Base-by-base conservation (phyloP, 2,113 vertebrate species). In the Poicephalus gulielmi region DNA sequence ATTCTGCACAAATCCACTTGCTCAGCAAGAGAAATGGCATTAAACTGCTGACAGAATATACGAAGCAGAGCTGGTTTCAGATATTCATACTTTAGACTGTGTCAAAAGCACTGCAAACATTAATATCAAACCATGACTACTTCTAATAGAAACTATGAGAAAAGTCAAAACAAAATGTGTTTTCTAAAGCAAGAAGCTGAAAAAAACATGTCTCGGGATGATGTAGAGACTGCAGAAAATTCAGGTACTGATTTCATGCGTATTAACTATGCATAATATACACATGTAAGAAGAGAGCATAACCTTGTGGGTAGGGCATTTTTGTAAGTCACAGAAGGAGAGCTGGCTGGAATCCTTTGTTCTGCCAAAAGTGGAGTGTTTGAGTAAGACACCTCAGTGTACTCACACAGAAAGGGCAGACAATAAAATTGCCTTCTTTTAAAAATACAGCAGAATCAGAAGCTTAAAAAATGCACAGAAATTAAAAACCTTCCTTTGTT, bases 61-160 rank as follows among this genome's bases (percentile, higher is more conserved):
- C 82, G 94, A 95, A 91, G 89, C 85, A 81, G 60, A 88, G 82
- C 46, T 86, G 35, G 71, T 94, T 92, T 90, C 82, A 93, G 84
- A 95, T 91, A 94, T 92, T 95, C 89, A 55, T 86, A 52, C 71
- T n/a, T 95, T 78, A 83, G 59, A 91, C 66, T 90, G 88, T 93
- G 92, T 89, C 88, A 95, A 94, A 97, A 89, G 88, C 76, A 50
- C 77, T 87, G 90, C 86, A 95, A 83, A 83, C 66, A 87, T 87
- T 93, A 93, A 95, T 91, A 96, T 87, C 86, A 96, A 94, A 87
- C 93, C 93, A 84, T 96, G 96, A 94, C 92, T 97, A 84, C 63
- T 66, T 89, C 77, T 97, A 95, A 94, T 47, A 91, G 74, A 85
- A 93, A 89, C 73, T 63, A 79, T 37, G 57, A 94, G 47, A 87